phyloP scores from a whole-genome alignment of 1,140 invertebrate genomes.

The Macrosteles quadrilineatus region DNA sequence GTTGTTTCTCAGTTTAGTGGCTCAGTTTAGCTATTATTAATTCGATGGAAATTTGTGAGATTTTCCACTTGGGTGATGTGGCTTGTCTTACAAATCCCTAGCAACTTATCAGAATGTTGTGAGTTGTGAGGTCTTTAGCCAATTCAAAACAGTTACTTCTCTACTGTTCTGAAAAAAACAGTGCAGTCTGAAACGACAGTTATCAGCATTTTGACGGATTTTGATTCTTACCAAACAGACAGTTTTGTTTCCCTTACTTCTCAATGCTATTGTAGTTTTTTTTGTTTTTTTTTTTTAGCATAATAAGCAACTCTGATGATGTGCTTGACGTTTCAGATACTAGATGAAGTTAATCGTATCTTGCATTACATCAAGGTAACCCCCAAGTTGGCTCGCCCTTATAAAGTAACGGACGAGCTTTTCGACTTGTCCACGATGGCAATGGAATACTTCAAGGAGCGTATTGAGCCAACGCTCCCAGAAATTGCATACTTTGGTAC shows the following conservation, averaged over 20 bases:
- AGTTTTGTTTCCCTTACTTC: slow-evolving; percentile 8
- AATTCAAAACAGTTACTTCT: no score
- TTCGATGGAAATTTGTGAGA: no score
- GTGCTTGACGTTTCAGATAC: slow-evolving; percentile 58
- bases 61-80: no score
- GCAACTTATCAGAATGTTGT: no score
- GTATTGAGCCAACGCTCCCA: slow-evolving; percentile 81
- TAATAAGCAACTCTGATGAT: neutral
- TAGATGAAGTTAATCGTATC: slow-evolving; percentile 78
- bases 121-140: no score
- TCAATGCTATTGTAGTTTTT: slow-evolving; percentile 12
- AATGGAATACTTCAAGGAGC: slow-evolving; percentile 91
- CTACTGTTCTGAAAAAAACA: no score
- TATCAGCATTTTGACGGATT: no score
- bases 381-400: slow-evolving; percentile 75
- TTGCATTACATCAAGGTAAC: slow-evolving; percentile 80
- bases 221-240: no score
- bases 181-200: no score
- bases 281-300: slow-evolving; percentile 18
- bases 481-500: slow-evolving; percentile 85
- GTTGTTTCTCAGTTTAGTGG: no score
- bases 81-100: no score
- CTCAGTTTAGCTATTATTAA: no score
- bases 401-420: slow-evolving; percentile 88
- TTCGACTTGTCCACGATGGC: slow-evolving; percentile 91